These are phyloP conservation scores for Aldrovandia affinis DNA, from an alignment of 2,797 vertebrate genomes.

Conservation along the genomic window DNA sequence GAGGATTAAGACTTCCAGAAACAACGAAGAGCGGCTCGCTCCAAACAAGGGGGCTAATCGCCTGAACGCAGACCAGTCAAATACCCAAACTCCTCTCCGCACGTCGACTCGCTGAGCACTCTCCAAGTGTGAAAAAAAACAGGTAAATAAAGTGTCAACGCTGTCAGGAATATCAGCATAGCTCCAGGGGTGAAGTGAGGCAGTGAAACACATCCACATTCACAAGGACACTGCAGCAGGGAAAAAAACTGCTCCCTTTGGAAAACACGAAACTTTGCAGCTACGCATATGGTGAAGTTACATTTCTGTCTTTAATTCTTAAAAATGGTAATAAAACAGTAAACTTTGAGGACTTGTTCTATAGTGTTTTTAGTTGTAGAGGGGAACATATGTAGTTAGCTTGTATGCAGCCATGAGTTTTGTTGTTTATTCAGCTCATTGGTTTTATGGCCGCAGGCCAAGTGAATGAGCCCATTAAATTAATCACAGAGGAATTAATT, in stretches of 20 bases:
- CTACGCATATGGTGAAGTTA: slow-evolving; percentile 62
- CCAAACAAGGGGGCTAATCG: slow-evolving; percentile 3
- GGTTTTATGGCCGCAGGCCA: slow-evolving; percentile 71
- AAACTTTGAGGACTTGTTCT: slow-evolving; percentile 1
- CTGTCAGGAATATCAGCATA: background rate
- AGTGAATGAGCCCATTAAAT: slow-evolving; percentile 73
- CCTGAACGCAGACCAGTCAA: slow-evolving; percentile 41
- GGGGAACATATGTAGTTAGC: slow-evolving; percentile 62
- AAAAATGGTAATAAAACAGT: background rate
- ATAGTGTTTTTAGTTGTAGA: slow-evolving; percentile 21
- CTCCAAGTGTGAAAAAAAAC: slow-evolving; percentile 23
- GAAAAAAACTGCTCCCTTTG: slow-evolving; percentile 1
- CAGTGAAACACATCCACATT: background rate
- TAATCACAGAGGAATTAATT: slow-evolving; percentile 60
- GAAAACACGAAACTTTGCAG: slow-evolving; percentile 55
- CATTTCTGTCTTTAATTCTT: slow-evolving; percentile 9
- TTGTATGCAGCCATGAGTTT: slow-evolving; percentile 60
- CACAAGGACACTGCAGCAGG: background rate
- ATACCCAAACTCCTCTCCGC: background rate
- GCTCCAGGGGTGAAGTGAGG: background rate
- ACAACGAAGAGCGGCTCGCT: slow-evolving; percentile 33
- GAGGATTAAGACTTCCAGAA: slow-evolving; percentile 42
- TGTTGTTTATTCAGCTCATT: slow-evolving; percentile 70
- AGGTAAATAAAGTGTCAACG: background rate
- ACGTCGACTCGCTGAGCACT: slow-evolving; percentile 32